A percentile compares a stretch with the other conserved stretches of the same genome.
phyloP scores from a whole-genome alignment of 2,888 invertebrate species.

The Rhorus exstirpatorius region DNA sequence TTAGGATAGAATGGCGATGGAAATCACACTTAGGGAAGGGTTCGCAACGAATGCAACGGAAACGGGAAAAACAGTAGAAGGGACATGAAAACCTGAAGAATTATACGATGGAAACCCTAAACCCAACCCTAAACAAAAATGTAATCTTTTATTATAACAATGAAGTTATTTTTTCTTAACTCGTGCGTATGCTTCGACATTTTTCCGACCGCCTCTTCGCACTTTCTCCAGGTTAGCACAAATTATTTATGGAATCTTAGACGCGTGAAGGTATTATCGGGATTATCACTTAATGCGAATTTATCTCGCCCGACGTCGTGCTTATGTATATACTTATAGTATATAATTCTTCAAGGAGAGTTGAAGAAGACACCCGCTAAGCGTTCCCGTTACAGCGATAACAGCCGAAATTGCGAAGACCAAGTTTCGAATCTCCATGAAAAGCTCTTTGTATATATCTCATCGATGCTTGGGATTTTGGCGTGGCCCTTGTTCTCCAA shows the following conservation, averaged over 20 bases:
- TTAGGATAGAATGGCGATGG: too few relatives aligned
- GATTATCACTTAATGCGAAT: conserved; percentile 22
- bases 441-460: conserved; percentile 10
- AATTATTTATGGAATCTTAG: conserved; percentile 30
- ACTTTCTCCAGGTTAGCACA: background rate
- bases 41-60: too few relatives aligned
- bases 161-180: background rate
- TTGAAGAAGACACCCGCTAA: conserved; percentile 1
- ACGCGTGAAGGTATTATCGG: conserved; percentile 12
- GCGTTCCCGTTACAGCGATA: background rate
- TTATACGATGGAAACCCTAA: too few relatives aligned
- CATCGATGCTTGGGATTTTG: conserved; percentile 13
- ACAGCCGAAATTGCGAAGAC: conserved; percentile 8
- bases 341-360: conserved; percentile 19
- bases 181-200: background rate
- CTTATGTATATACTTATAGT: background rate
- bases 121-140: too few relatives aligned
- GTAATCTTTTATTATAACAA: background rate
- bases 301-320: background rate
- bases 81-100: too few relatives aligned
- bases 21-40: too few relatives aligned
- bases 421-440: conserved; percentile 19
- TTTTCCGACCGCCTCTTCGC: background rate
- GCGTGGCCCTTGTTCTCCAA: background rate
- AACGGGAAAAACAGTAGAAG: too few relatives aligned